Evolutionary conservation across 1,140 invertebrate species (phyloP).

Genomic region (Neodiprion fabricii): DNA sequence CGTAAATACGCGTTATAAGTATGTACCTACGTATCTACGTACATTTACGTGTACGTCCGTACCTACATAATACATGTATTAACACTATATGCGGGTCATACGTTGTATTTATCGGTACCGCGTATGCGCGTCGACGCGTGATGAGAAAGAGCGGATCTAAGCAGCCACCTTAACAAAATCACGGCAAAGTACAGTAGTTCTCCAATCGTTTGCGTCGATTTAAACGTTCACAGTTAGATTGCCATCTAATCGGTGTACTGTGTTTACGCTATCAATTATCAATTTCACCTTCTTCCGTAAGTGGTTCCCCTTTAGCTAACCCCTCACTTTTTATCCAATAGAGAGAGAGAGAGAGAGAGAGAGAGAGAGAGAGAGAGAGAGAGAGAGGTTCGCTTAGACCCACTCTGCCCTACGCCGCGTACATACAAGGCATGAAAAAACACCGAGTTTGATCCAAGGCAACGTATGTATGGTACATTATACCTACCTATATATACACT

Average conservation of each 20-base stretch:
- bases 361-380: constrained; percentile 25
- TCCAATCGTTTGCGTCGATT: too few relatives aligned
- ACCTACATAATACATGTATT: too few relatives aligned
- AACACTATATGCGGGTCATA: too few relatives aligned
- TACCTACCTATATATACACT: background rate
- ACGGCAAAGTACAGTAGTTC: too few relatives aligned
- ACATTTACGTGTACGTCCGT: too few relatives aligned
- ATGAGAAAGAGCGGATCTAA: too few relatives aligned
- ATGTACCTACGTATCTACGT: too few relatives aligned
- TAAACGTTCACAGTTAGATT: background rate
- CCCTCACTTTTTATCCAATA: constrained; percentile 21
- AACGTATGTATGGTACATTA: background rate
- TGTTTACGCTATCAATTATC: constrained; percentile 11
- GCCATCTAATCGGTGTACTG: background rate
- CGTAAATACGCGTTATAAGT: too few relatives aligned
- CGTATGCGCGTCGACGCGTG: too few relatives aligned
- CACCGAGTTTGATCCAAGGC: background rate
- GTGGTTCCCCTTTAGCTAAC: constrained; percentile 31
- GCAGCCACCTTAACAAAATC: too few relatives aligned
- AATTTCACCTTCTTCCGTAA: constrained; percentile 13
- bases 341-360: constrained; percentile 24
- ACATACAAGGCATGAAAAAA: background rate
- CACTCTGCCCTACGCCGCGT: background rate
- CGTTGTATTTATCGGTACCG: too few relatives aligned
- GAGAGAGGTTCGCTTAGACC: constrained; percentile 30